Percentiles rank a stretch among this genome's conserved stretches.
Evolutionary conservation across 2,113 vertebrate genomes (phyloP).

Genomic region (Morone chrysops): DNA sequence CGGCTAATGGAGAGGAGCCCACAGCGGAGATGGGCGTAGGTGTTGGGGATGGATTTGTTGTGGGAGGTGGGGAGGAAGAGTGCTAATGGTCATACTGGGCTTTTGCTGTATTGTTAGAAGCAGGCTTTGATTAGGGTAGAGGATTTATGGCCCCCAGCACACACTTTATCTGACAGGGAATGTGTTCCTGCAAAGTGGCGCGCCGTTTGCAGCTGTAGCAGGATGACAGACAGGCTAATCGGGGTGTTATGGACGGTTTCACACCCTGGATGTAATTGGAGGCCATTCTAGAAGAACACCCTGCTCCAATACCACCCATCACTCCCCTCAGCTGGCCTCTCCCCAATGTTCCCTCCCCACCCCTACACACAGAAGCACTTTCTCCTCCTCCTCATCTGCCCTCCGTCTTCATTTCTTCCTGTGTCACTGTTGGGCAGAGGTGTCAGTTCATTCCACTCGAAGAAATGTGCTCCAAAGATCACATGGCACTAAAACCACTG

Average conservation of each 20-base stretch:
- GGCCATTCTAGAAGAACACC: conserved; percentile 49
- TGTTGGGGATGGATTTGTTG: conserved; percentile 60
- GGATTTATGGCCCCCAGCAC: conserved; percentile 59
- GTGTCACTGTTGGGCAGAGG: conserved; percentile 16
- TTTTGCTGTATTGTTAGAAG: conserved; percentile 55
- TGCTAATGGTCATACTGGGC: conserved; percentile 53
- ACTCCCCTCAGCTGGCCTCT: conserved; percentile 27
- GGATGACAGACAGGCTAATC: conserved; percentile 76
- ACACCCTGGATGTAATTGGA: conserved; percentile 69
- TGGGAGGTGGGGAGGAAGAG: conserved; percentile 38
- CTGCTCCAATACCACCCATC: conserved; percentile 32
- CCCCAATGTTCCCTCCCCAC: not conserved
- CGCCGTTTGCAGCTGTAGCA: conserved; percentile 23
- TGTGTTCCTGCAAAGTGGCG: conserved; percentile 57
- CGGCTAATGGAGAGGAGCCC: conserved; percentile 67
- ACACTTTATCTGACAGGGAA: conserved; percentile 51
- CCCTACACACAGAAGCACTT: conserved; percentile 14
- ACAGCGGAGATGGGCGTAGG: conserved; percentile 48
- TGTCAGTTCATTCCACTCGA: conserved; percentile 26
- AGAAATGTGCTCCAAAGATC: conserved; percentile 28
- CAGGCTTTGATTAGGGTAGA: conserved; percentile 47
- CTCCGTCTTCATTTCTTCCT: conserved; percentile 34
- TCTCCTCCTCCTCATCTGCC: not conserved
- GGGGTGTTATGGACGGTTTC: conserved; percentile 67
- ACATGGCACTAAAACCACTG: conserved; percentile 11